A percentile compares a stretch with the other conserved stretches of the same genome.
Evolutionary conservation across 2,888 invertebrate genomes (phyloP).

Genomic region (Acrobasis repandana): DNA sequence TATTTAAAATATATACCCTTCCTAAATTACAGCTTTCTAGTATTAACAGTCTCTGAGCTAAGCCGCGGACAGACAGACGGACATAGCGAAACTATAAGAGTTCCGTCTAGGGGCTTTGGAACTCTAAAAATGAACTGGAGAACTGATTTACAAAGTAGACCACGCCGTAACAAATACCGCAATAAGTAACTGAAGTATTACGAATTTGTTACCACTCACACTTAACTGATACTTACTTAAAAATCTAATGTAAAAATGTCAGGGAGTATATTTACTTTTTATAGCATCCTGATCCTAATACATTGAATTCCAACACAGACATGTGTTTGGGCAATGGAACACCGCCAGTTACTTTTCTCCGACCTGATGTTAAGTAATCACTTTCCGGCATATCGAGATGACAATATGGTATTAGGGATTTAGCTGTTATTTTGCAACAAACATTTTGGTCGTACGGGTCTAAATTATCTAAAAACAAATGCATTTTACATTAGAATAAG

Average conservation of each 20-base stretch:
- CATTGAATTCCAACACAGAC: constrained; percentile 85
- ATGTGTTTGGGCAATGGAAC: constrained; percentile 71
- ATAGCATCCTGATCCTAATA: constrained; percentile 84
- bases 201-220: no score
- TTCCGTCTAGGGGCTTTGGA: no score
- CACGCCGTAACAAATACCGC: no score
- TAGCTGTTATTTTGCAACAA: constrained; percentile 77
- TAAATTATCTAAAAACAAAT: constrained; percentile 63
- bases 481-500: not conserved
- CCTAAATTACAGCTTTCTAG: no score
- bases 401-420: constrained; percentile 86
- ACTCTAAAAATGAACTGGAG: no score
- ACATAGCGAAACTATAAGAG: no score
- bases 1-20: no score
- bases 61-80: no score
- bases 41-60: no score
- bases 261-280: constrained; percentile 61
- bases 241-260: not conserved
- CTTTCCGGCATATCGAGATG: constrained; percentile 87
- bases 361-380: constrained; percentile 82
- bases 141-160: no score
- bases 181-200: no score
- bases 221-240: no score
- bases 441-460: constrained; percentile 81
- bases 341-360: constrained; percentile 63